Base-by-base conservation (phyloP, 2,113 vertebrate genomes). In the Plectropomus leopardus region DNA sequence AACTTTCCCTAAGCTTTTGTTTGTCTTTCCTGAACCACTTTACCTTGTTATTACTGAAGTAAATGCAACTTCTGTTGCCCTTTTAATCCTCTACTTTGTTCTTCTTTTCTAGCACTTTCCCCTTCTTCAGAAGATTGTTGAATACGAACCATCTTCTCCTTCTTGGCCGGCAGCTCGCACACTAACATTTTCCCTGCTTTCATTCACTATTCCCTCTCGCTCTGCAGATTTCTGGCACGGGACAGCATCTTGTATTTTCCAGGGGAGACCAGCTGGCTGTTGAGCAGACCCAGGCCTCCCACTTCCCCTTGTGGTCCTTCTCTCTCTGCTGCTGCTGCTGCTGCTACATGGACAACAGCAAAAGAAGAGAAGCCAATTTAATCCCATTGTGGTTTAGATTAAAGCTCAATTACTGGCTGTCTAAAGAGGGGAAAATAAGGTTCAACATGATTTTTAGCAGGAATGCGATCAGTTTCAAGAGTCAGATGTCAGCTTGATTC, bases 181-280 rank as follows among this genome's bases (percentile, higher is more conserved):
- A 45, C 72, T 80, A 85, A 89, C 69, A 78, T 89, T 87, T 89
- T 82, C 83, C 78, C 47, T 76, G 72, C 80, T 69, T 81, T 57
- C 59, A 64, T 63, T 77, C 54, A 65, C 55, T 21, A 24, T 69
- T 82, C 55, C 24, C 57, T 67, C 70, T 76, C 8, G 1, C 69
- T 68, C 67, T 44, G 74, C 74, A 75, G 44, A 80, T 82, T 83
- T 84, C 87, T 91, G 90, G 76, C 86, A 72, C 76, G 47, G 51
- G 58, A 73, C 80, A 53, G 23, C 53, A 53, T 74, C 76, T 74
- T 79, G 76, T 83, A 90, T 86, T 92, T 92, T 91, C 85, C 88
- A 86, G 53, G 67, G 72, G 59, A 80, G 75, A 63, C 75, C 76
- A 85, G 73, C 75, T 84, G 86, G 50, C 79, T 76, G 69, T n/a